Base-by-base conservation (phyloP, 2,888 invertebrate species). In the Vannuccia rotundouncinata region DNA sequence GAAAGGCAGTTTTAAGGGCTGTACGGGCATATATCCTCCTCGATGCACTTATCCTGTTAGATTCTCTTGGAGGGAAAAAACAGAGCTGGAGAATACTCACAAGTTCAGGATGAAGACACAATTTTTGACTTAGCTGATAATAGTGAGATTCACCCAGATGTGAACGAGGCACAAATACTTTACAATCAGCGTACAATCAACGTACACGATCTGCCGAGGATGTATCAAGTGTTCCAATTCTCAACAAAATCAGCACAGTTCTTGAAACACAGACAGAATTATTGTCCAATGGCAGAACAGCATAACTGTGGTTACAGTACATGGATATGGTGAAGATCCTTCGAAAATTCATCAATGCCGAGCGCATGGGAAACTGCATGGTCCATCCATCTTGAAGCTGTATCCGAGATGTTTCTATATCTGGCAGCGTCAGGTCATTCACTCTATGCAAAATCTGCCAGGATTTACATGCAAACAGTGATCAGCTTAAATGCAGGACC, bases 401-500 rank as follows among this genome's bases (percentile, higher is more conserved):
- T 84, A 22, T 2, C 75, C 27, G 60, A 81, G n/a, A 84, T 84
- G 83, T 66, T 83, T 1, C 84, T 83, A 29, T 84, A 81, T 77
- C 80, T 84, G 45, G 81, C 83, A 29, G 84, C 84, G 25, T 45
- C 83, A n/a, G 87, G 87, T 10, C 86, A 88, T 83, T 86, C 86
- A 60, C 59, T 83, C 0, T 83, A 83, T 30, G 29, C 80, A 1
- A 82, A 82, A 77, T 78, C 80, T 10, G 82, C 79, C 22, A 80
- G 82, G 73, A 17, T 82, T 0, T 83, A 83, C 59, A 30, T 82
- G 22, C 79, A 76, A 31, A 73, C 59, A 13, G 82, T 83, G 82
- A 29, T 60, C 0, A 27, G 73, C 0, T 77, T 83, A 22, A n/a
- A 74, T n/a, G 22, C 25, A 22, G 74, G 74, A 45, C 0, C 82